A percentile compares a stretch with the other conserved stretches of the same genome.
phyloP scores from a whole-genome alignment of 2,888 invertebrate genomes.

The Eupsilia transversa region DNA sequence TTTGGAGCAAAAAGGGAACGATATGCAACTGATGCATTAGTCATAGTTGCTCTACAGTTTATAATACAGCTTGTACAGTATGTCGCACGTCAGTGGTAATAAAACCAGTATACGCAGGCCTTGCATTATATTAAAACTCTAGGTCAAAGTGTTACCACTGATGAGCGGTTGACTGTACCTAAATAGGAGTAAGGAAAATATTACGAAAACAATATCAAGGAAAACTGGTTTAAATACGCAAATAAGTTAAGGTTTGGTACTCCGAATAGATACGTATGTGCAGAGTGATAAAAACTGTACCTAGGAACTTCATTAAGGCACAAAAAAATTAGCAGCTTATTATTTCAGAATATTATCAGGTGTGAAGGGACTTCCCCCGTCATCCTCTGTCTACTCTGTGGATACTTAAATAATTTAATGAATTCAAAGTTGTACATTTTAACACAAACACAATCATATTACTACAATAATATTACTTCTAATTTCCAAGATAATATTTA shows the following conservation, averaged over 20 bases:
- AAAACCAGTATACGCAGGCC: too few species aligned
- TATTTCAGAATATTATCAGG: background rate
- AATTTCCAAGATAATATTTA: too few species aligned
- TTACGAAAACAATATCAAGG: constrained; percentile 30
- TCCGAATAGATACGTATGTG: background rate
- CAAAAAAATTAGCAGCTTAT: too few species aligned
- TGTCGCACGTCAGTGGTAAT: too few species aligned
- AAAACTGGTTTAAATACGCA: constrained; percentile 22
- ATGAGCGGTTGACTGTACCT: background rate
- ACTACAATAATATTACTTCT: too few species aligned
- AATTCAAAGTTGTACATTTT: background rate
- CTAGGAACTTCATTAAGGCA: background rate
- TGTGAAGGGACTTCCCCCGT: background rate
- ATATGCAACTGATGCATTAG: background rate
- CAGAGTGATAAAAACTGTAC: background rate
- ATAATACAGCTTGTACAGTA: too few species aligned
- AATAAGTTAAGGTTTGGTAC: background rate
- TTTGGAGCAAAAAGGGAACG: background rate
- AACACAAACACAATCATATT: too few species aligned
- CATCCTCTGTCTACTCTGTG: too few species aligned
- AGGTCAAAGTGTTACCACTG: background rate
- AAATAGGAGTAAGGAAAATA: constrained; percentile 21
- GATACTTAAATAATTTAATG: background rate
- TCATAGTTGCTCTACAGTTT: background rate
- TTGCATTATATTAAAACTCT: background rate